Base-by-base conservation (phyloP, 2,113 vertebrate genomes). In the Python bivittatus region DNA sequence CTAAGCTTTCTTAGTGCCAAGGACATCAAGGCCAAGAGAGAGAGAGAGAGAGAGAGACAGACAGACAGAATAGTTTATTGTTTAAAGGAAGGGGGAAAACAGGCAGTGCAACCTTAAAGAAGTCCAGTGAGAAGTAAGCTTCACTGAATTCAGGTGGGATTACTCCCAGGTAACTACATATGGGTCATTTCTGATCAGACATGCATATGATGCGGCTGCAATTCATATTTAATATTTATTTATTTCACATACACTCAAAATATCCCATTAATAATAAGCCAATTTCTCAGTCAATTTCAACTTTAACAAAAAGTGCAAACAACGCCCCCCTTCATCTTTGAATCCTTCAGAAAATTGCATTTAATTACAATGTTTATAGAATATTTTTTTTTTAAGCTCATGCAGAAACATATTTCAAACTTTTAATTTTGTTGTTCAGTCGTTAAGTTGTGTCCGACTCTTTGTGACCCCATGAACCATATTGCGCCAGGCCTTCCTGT, bases 361-460 rank as follows among this genome's bases (percentile, higher is more conserved):
- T 90, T 92, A 95, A 96, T 97, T 96, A 91, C 29, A 91, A 92
- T 52, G 54, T 10, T 95, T 95, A 95, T 86, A 86, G 85, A 88
- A 6, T 64, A 90, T 93, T 96, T 10, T 89, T 68, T 44, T 27
- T 68, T 89, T 56, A 93, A 88, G 7, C 15, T 93, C 95, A 88
- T 88, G 57, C 88, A 94, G 89, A 93, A 95, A 94, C 92, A 57
- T 38, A 96, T 96, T 54, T 10, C 94, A 96, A 92, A 3, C 25
- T 94, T 88, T 92, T 88, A 4, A 1, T 33, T n/a, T n/a, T n/a
- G n/a, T n/a, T n/a, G n/a, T n/a, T n/a, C n/a, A n/a, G n/a, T n/a
- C n/a, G n/a, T n/a, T n/a, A n/a, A n/a, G n/a, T n/a, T n/a, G n/a
- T n/a, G n/a, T n/a, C n/a, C n/a, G n/a, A n/a, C n/a, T n/a, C n/a